These are phyloP conservation scores for Pristionchus exspectatus DNA, from an alignment of 2,888 invertebrate genomes.

Conservation along the genomic window DNA sequence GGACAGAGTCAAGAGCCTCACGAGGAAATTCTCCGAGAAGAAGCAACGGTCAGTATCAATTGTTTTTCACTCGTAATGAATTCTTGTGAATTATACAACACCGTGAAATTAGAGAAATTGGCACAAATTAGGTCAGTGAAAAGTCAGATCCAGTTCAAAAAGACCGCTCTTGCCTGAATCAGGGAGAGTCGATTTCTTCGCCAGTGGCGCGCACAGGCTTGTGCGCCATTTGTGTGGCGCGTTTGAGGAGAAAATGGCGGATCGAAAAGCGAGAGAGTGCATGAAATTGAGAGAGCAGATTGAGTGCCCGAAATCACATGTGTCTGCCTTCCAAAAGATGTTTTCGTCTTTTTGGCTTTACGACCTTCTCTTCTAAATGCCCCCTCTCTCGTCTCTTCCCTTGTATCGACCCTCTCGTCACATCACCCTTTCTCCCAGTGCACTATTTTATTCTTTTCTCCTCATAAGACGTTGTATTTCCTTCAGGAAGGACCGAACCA, in stretches of 20 bases:
- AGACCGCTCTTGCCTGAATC: neutral
- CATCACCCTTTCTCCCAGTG: constrained; percentile 13
- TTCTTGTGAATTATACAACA: neutral
- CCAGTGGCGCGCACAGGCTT: neutral
- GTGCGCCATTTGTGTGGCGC: neutral
- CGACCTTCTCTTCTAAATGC: constrained; percentile 37
- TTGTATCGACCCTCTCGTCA: constrained; percentile 12
- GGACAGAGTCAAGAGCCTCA: constrained; percentile 74
- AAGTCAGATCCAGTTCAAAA: neutral
- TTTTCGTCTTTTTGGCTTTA: constrained; percentile 44
- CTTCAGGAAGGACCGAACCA: constrained; percentile 71
- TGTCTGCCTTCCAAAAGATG: constrained; percentile 49
- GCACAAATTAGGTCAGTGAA: neutral
- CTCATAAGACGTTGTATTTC: constrained; percentile 28
- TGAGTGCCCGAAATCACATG: constrained; percentile 49
- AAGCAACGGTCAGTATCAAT: constrained; percentile 19
- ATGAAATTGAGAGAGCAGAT: constrained; percentile 12
- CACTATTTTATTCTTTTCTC: neutral
- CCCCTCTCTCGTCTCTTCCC: neutral
- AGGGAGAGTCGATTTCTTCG: neutral
- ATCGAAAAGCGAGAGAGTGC: neutral
- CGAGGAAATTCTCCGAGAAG: constrained; percentile 72
- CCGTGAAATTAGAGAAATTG: neutral
- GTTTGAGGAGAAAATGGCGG: constrained; percentile 1
- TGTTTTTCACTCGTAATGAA: neutral